Evolutionary conservation across 2,888 invertebrate genomes (phyloP), one percentile per base, ranked within the genome.

Genomic region (Artemia sinica): DNA sequence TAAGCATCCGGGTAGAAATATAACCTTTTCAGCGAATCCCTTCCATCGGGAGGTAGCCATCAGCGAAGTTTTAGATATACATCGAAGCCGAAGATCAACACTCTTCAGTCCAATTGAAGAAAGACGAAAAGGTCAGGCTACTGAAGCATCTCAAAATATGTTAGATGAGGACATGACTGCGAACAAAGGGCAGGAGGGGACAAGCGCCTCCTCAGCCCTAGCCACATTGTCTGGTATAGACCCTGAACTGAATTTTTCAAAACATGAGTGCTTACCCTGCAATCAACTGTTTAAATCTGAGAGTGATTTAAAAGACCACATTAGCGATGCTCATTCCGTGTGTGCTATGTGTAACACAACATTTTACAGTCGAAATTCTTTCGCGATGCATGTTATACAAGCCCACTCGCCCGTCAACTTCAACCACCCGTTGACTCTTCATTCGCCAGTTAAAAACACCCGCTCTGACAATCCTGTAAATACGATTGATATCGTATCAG

Each of bases 211-310:
- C 2, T 28, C 28, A 28, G 28, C 28, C 28, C 2, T 28, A 28
- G 28, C 28, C 28, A 28, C 28, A 28, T 28, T 28, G 4, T 28
- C 28, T 28, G 28, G 28, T 28, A 28, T 28, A 28, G 28, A 28
- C 28, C 28, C 28, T 28, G 28, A 28, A 28, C 28, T 28, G 28
- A 58, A 58, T 18, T 18, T 14, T 58, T 58, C 18, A 18, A 58
- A 58, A 18, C 58, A n/a, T 9, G 58, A 58, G 58, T 58, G 58
- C 58, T 18, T 58, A 8, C 58, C 58, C 8, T 58, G 58, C 66
- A 73, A 73, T 63, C 72, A 73, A n/a, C 72, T 72, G 66, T 72
- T 72, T 48, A 73, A 71, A 8, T n/a, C n/a, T 18, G 58, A 58
- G 8, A 9, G 14, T 8, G 58, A 58, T n/a, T 58, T 58, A 18